Percentiles rank a stretch among this genome's conserved stretches.
These are phyloP conservation scores for Microctenopoma lineatum DNA, from an alignment of 2,797 vertebrate species.

Conservation along the genomic window DNA sequence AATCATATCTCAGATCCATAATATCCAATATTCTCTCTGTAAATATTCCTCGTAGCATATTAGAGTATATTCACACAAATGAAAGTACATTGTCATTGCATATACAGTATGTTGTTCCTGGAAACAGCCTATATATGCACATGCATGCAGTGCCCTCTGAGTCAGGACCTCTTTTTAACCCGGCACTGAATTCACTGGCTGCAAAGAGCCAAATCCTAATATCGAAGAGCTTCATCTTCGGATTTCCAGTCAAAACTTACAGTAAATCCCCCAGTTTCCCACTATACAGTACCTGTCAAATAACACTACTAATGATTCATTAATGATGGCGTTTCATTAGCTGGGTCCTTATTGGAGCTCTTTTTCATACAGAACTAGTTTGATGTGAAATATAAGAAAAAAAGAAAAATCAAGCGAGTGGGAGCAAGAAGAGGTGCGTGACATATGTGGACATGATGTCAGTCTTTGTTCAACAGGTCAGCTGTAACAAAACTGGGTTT, in stretches of 20 bases:
- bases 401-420: too few relatives aligned
- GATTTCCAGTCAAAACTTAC: conserved; percentile 58
- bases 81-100: not conserved
- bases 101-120: not conserved
- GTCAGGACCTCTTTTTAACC: conserved; percentile 55
- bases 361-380: too few relatives aligned
- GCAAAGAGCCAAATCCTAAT: conserved; percentile 57
- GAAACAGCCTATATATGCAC: not conserved
- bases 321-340: too few relatives aligned
- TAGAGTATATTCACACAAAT: not conserved
- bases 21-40: conserved; percentile 9
- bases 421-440: too few relatives aligned
- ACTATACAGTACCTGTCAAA: too few relatives aligned
- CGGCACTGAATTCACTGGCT: conserved; percentile 45
- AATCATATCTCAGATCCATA: conserved; percentile 22
- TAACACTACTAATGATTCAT: too few relatives aligned
- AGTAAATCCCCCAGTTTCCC: conserved; percentile 52
- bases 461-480: too few relatives aligned
- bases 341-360: too few relatives aligned
- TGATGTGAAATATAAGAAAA: too few relatives aligned
- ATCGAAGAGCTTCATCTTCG: conserved; percentile 61
- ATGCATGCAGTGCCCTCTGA: conserved; percentile 21
- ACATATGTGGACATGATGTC: too few relatives aligned
- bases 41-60: conserved; percentile 1
- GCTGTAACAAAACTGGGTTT: too few relatives aligned